Percentiles rank a stretch among this genome's conserved stretches.
Conservation (phyloP, 1,140 invertebrate species). For the Drosophila pandora region DNA sequence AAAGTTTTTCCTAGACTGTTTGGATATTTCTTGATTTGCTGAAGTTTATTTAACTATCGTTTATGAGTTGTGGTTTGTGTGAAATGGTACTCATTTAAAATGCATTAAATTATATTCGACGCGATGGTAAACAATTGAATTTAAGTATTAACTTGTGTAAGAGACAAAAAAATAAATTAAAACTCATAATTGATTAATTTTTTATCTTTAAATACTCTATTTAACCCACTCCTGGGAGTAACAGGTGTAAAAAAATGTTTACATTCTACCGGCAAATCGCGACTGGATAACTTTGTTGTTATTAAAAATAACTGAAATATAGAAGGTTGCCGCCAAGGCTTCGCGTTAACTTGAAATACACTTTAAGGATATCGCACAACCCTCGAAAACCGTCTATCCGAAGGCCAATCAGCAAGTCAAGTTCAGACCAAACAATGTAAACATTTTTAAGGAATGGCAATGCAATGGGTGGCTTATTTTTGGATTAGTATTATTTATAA, state of each 20-base stretch:
- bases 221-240: not conserved
- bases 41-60: not conserved
- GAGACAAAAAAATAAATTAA: not conserved
- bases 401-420: constrained; percentile 54
- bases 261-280: not conserved
- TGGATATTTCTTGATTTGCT: constrained; percentile 1
- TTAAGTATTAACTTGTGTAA: too few relatives aligned
- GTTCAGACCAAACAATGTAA: constrained; percentile 39
- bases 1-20: constrained; percentile 17
- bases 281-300: not conserved
- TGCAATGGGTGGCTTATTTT: constrained; percentile 13
- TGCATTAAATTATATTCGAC: too few relatives aligned
- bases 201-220: not conserved
- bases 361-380: constrained; percentile 35
- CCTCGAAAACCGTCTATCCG: constrained; percentile 40
- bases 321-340: constrained; percentile 10
- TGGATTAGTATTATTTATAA: not conserved
- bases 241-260: not conserved
- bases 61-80: not conserved
- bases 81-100: not conserved
- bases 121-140: too few relatives aligned
- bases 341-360: constrained; percentile 64
- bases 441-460: constrained; percentile 18
- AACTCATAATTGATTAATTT: not conserved
- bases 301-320: not conserved